Evolutionary conservation across 1,140 invertebrate species (phyloP).

Genomic region (Rhizoglyphus robini): DNA sequence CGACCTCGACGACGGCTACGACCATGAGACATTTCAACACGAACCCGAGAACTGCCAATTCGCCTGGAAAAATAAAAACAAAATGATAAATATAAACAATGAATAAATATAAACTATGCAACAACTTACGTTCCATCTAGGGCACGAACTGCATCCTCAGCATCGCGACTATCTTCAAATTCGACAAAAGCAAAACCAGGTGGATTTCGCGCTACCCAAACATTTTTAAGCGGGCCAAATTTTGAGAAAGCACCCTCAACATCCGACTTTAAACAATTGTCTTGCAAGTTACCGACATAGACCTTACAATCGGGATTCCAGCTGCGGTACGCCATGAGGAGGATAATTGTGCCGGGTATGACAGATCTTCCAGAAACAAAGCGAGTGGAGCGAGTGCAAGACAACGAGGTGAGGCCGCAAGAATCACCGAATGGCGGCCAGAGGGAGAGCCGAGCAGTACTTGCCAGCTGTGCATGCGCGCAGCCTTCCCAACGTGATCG

Average conservation of each 20-base stretch:
- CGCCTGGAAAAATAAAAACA: slow-evolving; percentile 40
- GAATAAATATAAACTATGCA: not conserved
- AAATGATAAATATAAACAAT: slow-evolving; percentile 14
- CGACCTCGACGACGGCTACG: slow-evolving; percentile 47
- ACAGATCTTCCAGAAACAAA: not conserved
- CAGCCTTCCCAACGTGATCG: no score
- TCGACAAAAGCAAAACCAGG: slow-evolving; percentile 86
- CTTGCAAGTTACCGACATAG: slow-evolving; percentile 92
- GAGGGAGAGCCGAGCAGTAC: not conserved
- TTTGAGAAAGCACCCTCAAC: slow-evolving; percentile 82
- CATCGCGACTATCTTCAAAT: slow-evolving; percentile 55
- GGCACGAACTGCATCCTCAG: slow-evolving; percentile 87
- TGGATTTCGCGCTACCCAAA: slow-evolving; percentile 83
- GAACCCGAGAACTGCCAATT: slow-evolving; percentile 64
- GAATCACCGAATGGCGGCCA: not conserved
- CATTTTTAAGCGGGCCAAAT: slow-evolving; percentile 85
- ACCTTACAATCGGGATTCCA: slow-evolving; percentile 93
- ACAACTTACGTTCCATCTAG: slow-evolving; percentile 77
- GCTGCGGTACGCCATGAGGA: slow-evolving; percentile 45
- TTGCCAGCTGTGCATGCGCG: no score
- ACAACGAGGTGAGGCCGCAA: not conserved
- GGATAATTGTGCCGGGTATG: not conserved
- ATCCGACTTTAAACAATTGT: slow-evolving; percentile 76
- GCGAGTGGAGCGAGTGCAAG: not conserved
- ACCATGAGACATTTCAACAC: slow-evolving; percentile 75